Percentiles rank a stretch among this genome's conserved stretches.
These are phyloP conservation scores for Melikaiella ostensackeni DNA, from an alignment of 2,888 invertebrate species.

Conservation along the genomic window DNA sequence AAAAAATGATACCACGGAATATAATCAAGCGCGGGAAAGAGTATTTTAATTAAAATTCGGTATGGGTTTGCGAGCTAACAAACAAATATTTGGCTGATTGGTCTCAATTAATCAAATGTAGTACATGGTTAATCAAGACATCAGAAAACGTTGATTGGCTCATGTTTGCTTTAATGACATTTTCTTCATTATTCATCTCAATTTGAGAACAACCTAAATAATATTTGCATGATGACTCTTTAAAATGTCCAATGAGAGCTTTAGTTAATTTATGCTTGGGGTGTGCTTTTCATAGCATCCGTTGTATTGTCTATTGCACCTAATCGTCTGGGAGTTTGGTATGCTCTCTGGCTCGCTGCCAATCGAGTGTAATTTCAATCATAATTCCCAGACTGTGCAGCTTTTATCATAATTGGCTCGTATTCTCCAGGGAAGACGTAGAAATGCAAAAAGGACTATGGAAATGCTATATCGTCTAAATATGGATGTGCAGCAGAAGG, in stretches of 20 bases:
- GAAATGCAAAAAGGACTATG: background rate
- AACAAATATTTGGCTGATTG: slow-evolving; percentile 31
- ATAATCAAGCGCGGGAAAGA: background rate
- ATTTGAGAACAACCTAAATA: background rate
- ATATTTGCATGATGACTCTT: slow-evolving; percentile 6
- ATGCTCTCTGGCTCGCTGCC: slow-evolving; percentile 7
- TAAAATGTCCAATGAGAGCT: background rate
- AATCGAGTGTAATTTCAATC: slow-evolving; percentile 35
- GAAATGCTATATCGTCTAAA: background rate
- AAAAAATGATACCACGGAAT: background rate
- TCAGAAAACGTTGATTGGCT: background rate
- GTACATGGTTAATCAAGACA: slow-evolving; percentile 23
- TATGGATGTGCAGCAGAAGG: background rate
- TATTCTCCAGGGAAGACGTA: background rate
- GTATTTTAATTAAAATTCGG: background rate
- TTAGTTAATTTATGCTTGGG: background rate
- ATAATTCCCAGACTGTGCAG: slow-evolving; percentile 14
- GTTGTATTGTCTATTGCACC: slow-evolving; percentile 13
- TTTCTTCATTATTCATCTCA: background rate
- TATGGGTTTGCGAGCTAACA: background rate
- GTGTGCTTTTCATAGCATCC: background rate
- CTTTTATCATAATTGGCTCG: slow-evolving; percentile 15
- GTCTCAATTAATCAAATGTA: slow-evolving; percentile 23
- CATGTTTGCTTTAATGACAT: background rate
- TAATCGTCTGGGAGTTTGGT: background rate